A percentile compares a stretch with the other conserved stretches of the same genome.
Evolutionary conservation across 1,140 invertebrate genomes (phyloP).

Genomic region (Acromyrmex heyeri): DNA sequence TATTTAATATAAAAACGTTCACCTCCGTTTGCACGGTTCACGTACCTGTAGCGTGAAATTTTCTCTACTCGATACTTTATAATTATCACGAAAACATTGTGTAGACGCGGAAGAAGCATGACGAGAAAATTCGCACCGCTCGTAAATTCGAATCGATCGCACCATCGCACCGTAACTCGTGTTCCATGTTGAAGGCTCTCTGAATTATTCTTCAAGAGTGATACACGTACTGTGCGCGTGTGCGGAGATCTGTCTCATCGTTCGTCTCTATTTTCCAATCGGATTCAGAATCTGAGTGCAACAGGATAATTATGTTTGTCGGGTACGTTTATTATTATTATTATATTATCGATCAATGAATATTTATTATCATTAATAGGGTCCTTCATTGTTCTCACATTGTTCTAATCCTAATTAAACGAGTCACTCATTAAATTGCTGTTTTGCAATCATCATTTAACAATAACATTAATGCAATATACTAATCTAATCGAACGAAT

Average conservation of each 20-base stretch:
- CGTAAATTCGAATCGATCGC: slow-evolving; percentile 49
- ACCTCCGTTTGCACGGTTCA: neutral
- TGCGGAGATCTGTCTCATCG: neutral
- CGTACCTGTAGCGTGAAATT: neutral
- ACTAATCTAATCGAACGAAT: neutral
- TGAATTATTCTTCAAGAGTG: slow-evolving; percentile 49
- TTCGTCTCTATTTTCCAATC: slow-evolving; percentile 4
- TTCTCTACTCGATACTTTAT: neutral
- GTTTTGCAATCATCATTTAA: neutral
- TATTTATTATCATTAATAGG: slow-evolving; percentile 7
- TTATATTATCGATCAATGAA: neutral
- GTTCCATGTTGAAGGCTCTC: slow-evolving; percentile 37
- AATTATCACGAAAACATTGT: neutral
- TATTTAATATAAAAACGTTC: slow-evolving; percentile 19
- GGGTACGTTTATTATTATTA: neutral
- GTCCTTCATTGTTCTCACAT: too few relatives aligned
- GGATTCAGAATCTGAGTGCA: slow-evolving; percentile 16
- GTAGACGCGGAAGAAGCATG: neutral
- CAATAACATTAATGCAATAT: neutral
- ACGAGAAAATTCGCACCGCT: neutral
- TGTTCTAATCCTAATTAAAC: neutral
- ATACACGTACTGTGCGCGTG: slow-evolving; percentile 25
- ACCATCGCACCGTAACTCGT: slow-evolving; percentile 41
- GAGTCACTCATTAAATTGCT: neutral
- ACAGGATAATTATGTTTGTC: slow-evolving; percentile 6